Conservation (phyloP, 1,140 invertebrate species). For the Araneus ventricosus region DNA sequence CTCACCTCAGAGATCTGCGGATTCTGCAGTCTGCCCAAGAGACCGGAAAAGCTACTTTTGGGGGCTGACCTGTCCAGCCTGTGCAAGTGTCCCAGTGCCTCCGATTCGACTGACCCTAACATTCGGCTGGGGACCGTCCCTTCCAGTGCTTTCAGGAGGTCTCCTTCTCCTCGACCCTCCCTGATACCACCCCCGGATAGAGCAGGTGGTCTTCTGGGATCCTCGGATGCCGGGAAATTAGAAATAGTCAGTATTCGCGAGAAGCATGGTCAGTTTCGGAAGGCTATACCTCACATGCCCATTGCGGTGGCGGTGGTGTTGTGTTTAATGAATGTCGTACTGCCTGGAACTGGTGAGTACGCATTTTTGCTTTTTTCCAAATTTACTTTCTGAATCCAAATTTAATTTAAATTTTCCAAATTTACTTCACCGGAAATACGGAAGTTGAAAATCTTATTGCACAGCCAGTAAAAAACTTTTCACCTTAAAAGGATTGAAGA, state of each 20-base stretch:
- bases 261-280: constrained; percentile 81
- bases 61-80: background rate
- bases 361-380: background rate
- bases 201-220: background rate
- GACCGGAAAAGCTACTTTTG: background rate
- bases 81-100: constrained; percentile 62
- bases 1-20: background rate
- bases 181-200: constrained; percentile 24
- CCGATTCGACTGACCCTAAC: constrained; percentile 50
- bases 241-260: constrained; percentile 80
- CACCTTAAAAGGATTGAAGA: too few relatives aligned
- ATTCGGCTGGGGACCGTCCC: constrained; percentile 65
- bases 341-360: constrained; percentile 81
- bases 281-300: constrained; percentile 81
- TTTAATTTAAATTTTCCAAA: too few relatives aligned
- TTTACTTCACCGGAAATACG: too few relatives aligned
- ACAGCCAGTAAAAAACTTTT: too few relatives aligned
- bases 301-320: constrained; percentile 80
- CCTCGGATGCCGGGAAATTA: constrained; percentile 41
- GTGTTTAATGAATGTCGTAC: constrained; percentile 80
- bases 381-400: too few relatives aligned
- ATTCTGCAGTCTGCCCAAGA: constrained; percentile 35
- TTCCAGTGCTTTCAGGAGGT: constrained; percentile 50
- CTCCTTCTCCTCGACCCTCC: constrained; percentile 46
- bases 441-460: too few relatives aligned